phyloP scores from a whole-genome alignment of 2,888 invertebrate species.

The Meteorus colon region DNA sequence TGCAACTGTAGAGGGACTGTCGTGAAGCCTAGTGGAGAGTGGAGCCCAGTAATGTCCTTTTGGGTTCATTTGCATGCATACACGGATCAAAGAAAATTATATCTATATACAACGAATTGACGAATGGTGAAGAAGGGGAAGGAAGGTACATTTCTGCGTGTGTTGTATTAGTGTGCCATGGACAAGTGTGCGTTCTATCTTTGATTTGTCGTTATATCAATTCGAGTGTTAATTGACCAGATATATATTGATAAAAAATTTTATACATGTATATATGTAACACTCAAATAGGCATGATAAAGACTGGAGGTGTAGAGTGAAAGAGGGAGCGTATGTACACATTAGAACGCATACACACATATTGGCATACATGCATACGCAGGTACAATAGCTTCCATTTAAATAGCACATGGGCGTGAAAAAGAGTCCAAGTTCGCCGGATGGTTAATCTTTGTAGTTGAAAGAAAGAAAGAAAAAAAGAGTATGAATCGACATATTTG shows the following conservation, averaged over 20 bases:
- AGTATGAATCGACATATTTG: constrained; percentile 9
- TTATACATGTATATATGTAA: constrained; percentile 8
- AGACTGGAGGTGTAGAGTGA: background rate
- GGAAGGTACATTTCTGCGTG: constrained; percentile 10
- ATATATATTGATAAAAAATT: constrained; percentile 21
- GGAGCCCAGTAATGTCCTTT: background rate
- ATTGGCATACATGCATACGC: background rate
- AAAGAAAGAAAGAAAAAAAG: background rate
- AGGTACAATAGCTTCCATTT: constrained; percentile 10
- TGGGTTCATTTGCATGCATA: constrained; percentile 38
- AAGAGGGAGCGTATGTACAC: background rate
- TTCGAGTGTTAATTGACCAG: constrained; percentile 36
- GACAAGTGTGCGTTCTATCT: constrained; percentile 23
- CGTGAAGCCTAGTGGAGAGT: background rate
- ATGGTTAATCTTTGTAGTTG: constrained; percentile 5
- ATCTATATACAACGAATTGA: background rate
- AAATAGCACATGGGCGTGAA: constrained; percentile 41
- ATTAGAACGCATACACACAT: background rate
- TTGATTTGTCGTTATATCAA: constrained; percentile 34
- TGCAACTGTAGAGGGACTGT: constrained; percentile 19
- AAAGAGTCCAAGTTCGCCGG: constrained; percentile 36
- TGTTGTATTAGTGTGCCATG: constrained; percentile 1
- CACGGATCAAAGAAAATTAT: background rate
- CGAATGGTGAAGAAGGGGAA: constrained; percentile 15
- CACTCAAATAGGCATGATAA: constrained; percentile 16